Evolutionary conservation across 1,140 invertebrate species (phyloP), one percentile per base, ranked within the genome.

Genomic region (Campoletis sonorensis): DNA sequence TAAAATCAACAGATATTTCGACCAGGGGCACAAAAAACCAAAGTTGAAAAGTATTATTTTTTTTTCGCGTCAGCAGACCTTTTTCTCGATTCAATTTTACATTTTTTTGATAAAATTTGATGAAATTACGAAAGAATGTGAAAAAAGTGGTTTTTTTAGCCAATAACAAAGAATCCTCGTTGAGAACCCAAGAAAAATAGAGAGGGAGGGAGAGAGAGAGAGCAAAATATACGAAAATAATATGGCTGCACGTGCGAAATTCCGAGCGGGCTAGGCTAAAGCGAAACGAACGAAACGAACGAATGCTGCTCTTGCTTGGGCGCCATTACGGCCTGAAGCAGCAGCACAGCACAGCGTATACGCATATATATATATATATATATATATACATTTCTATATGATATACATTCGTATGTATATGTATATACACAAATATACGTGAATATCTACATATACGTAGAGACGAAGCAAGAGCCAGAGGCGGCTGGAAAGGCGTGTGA

Each of bases 221-320:
- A 11, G 13, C 27, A 4, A 27, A 26, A 27, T 67, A 67, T 67
- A 67, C 23, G 23, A 26, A 67, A 26, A 67, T 67, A 67, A 67
- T 26, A 67, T 67, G 61, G 61, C 23, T 27, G 61, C 61, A 67
- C 61, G 61, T 67, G 61, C 61, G 61, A 67, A 67, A 67, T 67
- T 67, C 8, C 23, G 26, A 26, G 61, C 61, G 61, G 61, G 26
- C 23, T 67, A 67, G 61, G n/a, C 23, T 27, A 15, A 15, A 67
- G 21, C 21, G 21, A 21, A 67, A 27, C 61, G 61, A 67, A 67
- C 61, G 61, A 67, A 67, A 27, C 61, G 61, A 67, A 67, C 61
- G 61, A 67, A 67, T 27, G 61, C 61, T 27, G 61, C 61, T 67
- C 23, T 67, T 27, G 23, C 61, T 67, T 67, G 61, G 61, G 61